A percentile compares a stretch with the other conserved stretches of the same genome.
phyloP scores from a whole-genome alignment of 2,113 vertebrate species.

The Spizaetus ornatus region DNA sequence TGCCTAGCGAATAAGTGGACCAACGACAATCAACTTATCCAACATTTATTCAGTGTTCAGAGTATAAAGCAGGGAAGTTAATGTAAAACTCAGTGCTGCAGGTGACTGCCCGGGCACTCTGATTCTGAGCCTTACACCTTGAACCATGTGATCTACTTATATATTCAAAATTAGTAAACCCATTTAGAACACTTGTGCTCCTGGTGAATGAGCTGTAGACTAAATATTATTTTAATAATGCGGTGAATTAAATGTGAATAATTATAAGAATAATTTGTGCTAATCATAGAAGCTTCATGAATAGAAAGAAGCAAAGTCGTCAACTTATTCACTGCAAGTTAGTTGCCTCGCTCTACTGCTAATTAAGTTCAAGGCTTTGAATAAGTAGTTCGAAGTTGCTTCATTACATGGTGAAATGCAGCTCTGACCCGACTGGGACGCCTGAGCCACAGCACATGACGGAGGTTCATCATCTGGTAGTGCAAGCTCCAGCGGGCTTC shows the following conservation, averaged over 20 bases:
- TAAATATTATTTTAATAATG: conserved; percentile 42
- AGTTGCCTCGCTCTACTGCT: neutral
- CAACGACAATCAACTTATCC: neutral
- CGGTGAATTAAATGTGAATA: conserved; percentile 26
- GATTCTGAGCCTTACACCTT: conserved; percentile 8
- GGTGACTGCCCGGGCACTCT: neutral
- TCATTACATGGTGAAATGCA: neutral
- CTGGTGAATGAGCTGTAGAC: conserved; percentile 32
- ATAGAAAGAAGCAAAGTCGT: neutral
- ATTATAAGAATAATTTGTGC: conserved; percentile 28
- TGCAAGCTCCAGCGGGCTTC: neutral
- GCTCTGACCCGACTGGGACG: neutral
- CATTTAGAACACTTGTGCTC: neutral
- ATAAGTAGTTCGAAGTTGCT: conserved; percentile 13
- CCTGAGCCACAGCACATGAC: neutral
- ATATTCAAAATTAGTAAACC: conserved; percentile 37
- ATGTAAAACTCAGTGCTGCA: neutral
- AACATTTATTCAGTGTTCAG: neutral
- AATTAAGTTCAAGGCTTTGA: conserved; percentile 38
- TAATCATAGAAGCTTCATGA: neutral
- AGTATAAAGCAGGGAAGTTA: neutral
- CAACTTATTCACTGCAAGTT: conserved; percentile 15
- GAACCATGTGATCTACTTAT: neutral
- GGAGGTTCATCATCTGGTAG: neutral
- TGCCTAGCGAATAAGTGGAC: neutral